These are phyloP conservation scores for Meiosimyza decipiens DNA, from an alignment of 2,888 invertebrate genomes.

Conservation along the genomic window DNA sequence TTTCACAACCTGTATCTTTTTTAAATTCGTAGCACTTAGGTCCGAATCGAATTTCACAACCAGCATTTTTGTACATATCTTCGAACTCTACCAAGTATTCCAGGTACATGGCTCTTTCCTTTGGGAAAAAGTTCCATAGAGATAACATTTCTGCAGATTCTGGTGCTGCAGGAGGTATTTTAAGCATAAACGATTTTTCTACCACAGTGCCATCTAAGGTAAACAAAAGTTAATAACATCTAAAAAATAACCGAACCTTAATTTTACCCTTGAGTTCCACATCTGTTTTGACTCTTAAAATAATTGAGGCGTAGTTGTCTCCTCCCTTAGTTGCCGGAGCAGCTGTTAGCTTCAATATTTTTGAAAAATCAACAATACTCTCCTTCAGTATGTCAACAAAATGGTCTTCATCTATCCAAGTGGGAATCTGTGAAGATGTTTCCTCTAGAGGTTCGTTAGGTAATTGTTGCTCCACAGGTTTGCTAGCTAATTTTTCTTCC, in stretches of 20 bases:
- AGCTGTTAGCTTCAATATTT: slow-evolving; percentile 16
- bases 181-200: slow-evolving; percentile 48
- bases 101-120: slow-evolving; percentile 50
- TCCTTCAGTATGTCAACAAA: slow-evolving; percentile 25
- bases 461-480: not conserved
- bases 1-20: slow-evolving; percentile 41
- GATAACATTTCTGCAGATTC: slow-evolving; percentile 32
- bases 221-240: not conserved
- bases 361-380: slow-evolving; percentile 16
- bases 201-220: slow-evolving; percentile 29
- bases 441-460: not conserved
- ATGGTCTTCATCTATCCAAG: slow-evolving; percentile 30
- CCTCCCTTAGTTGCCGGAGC: slow-evolving; percentile 37
- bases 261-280: not conserved
- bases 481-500: no score
- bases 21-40: slow-evolving; percentile 48
- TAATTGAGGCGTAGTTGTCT: slow-evolving; percentile 51
- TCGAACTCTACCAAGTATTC: slow-evolving; percentile 49
- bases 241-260: not conserved
- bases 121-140: slow-evolving; percentile 49
- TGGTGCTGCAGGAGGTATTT: slow-evolving; percentile 40
- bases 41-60: slow-evolving; percentile 45
- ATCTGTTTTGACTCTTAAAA: slow-evolving; percentile 40
- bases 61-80: slow-evolving; percentile 46
- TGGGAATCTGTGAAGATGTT: not conserved